Base-by-base conservation (phyloP, 2,797 vertebrate genomes). In the Phylloscopus collybita region DNA sequence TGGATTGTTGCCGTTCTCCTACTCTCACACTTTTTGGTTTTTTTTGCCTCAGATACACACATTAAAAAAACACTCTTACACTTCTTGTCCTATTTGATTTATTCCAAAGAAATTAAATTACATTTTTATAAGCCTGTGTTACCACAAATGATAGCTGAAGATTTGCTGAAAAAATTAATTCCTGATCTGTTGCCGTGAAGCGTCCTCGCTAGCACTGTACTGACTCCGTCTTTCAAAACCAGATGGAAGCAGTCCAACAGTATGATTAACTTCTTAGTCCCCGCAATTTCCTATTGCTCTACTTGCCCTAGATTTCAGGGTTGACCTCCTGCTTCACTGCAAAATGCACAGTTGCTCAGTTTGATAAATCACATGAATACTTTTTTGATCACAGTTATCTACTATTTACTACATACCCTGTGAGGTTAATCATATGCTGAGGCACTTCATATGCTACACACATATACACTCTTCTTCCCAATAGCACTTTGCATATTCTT, bases 241-340 rank as follows among this genome's bases (percentile, higher is more conserved):
- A 96, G 97, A 98, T 97, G 97, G 97, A 97, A 97, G 92, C 92
- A 78, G 97, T 98, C 97, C 91, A 97, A 94, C 71, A 70, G 88
- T 74, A 96, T 98, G 98, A 98, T 98, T 98, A 98, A 98, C 97
- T 98, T 98, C 96, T 97, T 92, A 97, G 97, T 95, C 94, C 94
- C 92, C 53, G 93, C 97, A 97, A 97, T 98, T 97, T 98, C 97
- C 97, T 97, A 83, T 71, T 91, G 96, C 96, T 97, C 91, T 91
- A 86, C 97, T 97, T 97, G 97, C 97, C 97, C 96, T 93, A 96
- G 97, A 97, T 97, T 98, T 98, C 96, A 94, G 96, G 96, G 98
- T 81, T 97, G 98, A 98, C 98, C 97, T 97, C 97, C 95, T 88
- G 97, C 94, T 96, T 96, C 97, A 96, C 97, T 97, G 97, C 94